Conservation (phyloP, 2,113 vertebrate species). For the Sialia sialis region DNA sequence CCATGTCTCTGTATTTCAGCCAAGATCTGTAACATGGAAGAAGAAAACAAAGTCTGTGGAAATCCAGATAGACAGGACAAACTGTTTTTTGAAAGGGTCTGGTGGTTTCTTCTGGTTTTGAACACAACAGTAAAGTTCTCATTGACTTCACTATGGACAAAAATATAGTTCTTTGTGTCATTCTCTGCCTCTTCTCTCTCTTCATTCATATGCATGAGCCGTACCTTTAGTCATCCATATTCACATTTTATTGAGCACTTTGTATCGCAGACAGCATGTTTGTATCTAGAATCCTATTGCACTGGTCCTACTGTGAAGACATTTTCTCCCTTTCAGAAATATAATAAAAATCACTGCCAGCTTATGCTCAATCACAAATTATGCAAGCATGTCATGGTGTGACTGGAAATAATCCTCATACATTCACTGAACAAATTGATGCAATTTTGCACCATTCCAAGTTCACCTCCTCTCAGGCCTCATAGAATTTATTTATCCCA, state of each 20-base stretch:
- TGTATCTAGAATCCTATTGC: background rate
- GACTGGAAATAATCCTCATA: background rate
- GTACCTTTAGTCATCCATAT: slow-evolving; percentile 2
- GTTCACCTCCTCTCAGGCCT: background rate
- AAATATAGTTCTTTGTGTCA: background rate
- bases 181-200: background rate
- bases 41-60: background rate
- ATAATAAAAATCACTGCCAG: slow-evolving; percentile 9
- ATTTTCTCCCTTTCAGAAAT: background rate
- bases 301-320: background rate
- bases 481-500: background rate
- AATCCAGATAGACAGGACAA: background rate
- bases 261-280: background rate
- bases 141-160: background rate
- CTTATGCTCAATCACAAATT: background rate
- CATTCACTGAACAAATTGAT: background rate
- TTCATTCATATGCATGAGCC: background rate
- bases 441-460: background rate
- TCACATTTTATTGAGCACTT: slow-evolving; percentile 9
- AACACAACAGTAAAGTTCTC: background rate
- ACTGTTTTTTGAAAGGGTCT: background rate
- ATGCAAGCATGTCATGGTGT: background rate
- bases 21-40: background rate
- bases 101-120: background rate
- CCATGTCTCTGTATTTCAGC: background rate